Base-by-base conservation (phyloP, 1,140 invertebrate genomes). In the Drosophila triauraria region DNA sequence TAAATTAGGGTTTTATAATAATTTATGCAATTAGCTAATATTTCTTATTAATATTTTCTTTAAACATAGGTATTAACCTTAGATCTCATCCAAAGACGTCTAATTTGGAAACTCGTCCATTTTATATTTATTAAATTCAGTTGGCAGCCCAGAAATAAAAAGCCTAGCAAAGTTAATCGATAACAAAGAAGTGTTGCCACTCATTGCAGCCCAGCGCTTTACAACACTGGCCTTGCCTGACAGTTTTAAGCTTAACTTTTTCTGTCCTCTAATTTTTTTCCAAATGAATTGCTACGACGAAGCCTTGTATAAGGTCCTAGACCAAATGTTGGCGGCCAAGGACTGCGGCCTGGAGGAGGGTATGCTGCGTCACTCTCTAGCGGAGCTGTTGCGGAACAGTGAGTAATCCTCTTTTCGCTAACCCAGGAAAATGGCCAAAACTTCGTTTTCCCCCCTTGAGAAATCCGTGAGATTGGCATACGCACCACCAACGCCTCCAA, bases 221-320 rank as follows among this genome's bases (percentile, higher is more conserved):
- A 17, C 25, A 68, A 15, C 38, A 35, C 12, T 20, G 25, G 6
- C 20, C 51, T 50, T 42, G 1, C 8, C 5, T 48, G 30, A 54
- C 47, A 23, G 12, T 38, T 35, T 27, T 15, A 1, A 4, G 10
- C 20, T 7, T 6, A 30, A 13, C 13, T 38, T n/a, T 7, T 15
- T 0, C 2, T 23, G 44, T 17, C 5, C 27, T 25, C 1, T 3
- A 25, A 10, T n/a, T 40, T 15, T 10, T n/a, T 40, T 35, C 3
- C 51, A 40, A 70, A 85, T 86, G 82, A 40, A 56, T 58, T 0
- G 23, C 12, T 82, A 48, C 60, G 83, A 76, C 2, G 4, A 40
- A 0, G 40, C 43, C 9, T 13, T 86, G 10, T 8, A 3, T 2
- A 17, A 62, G 15, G 58, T 72, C 2, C 25, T 86, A 0, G 35